Evolutionary conservation across 2,888 invertebrate species (phyloP).

Genomic region (Macaria notata): DNA sequence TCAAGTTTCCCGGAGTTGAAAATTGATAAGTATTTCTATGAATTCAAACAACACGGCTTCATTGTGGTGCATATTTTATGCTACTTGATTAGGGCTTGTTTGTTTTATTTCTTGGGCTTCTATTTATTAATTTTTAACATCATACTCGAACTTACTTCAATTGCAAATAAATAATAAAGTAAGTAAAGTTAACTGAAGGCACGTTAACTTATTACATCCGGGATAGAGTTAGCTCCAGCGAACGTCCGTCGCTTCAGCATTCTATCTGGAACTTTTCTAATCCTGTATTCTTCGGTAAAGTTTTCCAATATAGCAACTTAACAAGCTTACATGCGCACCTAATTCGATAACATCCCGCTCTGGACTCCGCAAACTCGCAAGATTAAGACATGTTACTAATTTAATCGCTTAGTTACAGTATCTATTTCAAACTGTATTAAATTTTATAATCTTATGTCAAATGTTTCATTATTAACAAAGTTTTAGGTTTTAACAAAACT

Average conservation of each 20-base stretch:
- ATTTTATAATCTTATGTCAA: no score
- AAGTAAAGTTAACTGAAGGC: neutral
- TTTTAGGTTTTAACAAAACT: no score
- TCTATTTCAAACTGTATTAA: no score
- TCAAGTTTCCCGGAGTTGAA: slow-evolving; percentile 55
- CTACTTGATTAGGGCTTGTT: neutral
- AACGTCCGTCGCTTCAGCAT: slow-evolving; percentile 47
- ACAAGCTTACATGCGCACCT: slow-evolving; percentile 59
- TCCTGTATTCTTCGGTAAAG: slow-evolving; percentile 64
- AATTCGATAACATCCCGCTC: slow-evolving; percentile 52
- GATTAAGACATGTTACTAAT: slow-evolving; percentile 32
- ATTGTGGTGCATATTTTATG: slow-evolving; percentile 33
- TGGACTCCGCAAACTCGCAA: slow-evolving; percentile 40
- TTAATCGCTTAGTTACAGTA: no score
- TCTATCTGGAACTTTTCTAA: slow-evolving; percentile 63
- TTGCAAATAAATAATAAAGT: neutral
- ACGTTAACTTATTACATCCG: slow-evolving; percentile 18
- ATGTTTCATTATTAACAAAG: no score
- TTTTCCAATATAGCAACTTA: slow-evolving; percentile 71
- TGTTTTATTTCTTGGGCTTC: no score
- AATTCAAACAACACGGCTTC: slow-evolving; percentile 37
- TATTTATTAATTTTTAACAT: no score
- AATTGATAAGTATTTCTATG: slow-evolving; percentile 54
- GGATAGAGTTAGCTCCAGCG: slow-evolving; percentile 33
- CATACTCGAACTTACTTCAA: no score